Evolutionary conservation across 1,140 invertebrate species (phyloP), one percentile per base, ranked within the genome.

Genomic region (Pseudomyrmex gracilis): DNA sequence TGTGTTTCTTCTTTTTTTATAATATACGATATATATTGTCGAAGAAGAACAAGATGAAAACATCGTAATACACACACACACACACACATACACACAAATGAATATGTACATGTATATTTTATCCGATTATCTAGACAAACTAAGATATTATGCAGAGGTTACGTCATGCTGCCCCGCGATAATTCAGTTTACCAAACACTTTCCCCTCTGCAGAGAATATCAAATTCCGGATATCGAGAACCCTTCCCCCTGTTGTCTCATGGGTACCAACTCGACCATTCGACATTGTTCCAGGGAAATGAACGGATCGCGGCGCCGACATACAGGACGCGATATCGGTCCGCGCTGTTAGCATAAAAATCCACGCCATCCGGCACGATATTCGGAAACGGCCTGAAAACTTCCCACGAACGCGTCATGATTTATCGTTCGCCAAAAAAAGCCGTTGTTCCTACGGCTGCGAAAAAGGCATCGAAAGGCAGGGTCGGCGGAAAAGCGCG

Each of bases 271-370:
- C 24, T 80, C 76, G 64, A 80, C n/a, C 66, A 43, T 80, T 67
- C 66, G 53, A 80, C 20, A 47, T 60, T 80, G 45, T 80, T 17
- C 1, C 64, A 53, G 24, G 15, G 17, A 45, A 53, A 76, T n/a
- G 66, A 70, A 70, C 43, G 45, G 57, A 12, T 22, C 22, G 57
- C 20, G 43, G 17, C 15, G 34, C 13, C 76, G 20, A 78, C 53
- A n/a, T 82, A 82, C 78, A 74, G 70, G 24, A 63, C 17, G 49
- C 70, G 70, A 57, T 82, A 74, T 74, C 57, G 47, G 61, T 43
- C 49, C 20, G 67, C 34, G 55, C 80, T 55, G 92, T 93, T 93
- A 92, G 85, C 91, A 93, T 93, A 92, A 93, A 92, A 93, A 92
- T 91, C 68, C 87, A 87, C 89, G 22, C 73, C 61, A 66, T 77